Evolutionary conservation across 2,797 vertebrate genomes (phyloP), one percentile per base, ranked within the genome.

Genomic region (Amblyraja radiata): DNA sequence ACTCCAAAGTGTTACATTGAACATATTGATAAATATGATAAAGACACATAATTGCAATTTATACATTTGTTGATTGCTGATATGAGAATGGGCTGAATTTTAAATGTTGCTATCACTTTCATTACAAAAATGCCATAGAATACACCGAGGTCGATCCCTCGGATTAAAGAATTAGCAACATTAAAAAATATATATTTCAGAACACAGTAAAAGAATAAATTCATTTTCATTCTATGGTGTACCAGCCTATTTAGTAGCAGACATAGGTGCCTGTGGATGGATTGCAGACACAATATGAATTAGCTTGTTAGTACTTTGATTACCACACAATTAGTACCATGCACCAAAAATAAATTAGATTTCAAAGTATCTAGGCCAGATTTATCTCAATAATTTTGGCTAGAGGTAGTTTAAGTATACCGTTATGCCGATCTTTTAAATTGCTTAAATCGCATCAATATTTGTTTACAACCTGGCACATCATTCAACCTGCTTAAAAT

Each of bases 381-480:
- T 36, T 90, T n/a, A 90, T 32, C n/a, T 68, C n/a, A 90, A 16
- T 28, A 90, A 32, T 65, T 86, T 90, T 90, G 86, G 5, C 86
- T 32, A 13, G 28, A 18, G n/a, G 16, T 90, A 61, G 83, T 7
- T 86, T 14, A 86, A 63, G 14, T 1, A 25, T 86, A 23, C 65
- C n/a, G 21, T 36, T 16, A 21, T 63, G 61, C 63, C 86, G 14
- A 90, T 13, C 61, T 63, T 65, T 88, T 65, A 88, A 65, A 88
- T 71, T 36, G 32, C 21, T 13, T 73, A 39, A 28, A 73, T 74
- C 6, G 6, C 18, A 73, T 71, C 14, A 73, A n/a, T 86, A 46
- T 28, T 46, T n/a, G 14, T 46, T 54, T 74, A 1, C 14, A 14
- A 11, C 39, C 73, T 21, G 81, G 16, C 14, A 88, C 25, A 68